Base-by-base conservation (phyloP, 2,888 invertebrate genomes). In the Cephus spinipes region DNA sequence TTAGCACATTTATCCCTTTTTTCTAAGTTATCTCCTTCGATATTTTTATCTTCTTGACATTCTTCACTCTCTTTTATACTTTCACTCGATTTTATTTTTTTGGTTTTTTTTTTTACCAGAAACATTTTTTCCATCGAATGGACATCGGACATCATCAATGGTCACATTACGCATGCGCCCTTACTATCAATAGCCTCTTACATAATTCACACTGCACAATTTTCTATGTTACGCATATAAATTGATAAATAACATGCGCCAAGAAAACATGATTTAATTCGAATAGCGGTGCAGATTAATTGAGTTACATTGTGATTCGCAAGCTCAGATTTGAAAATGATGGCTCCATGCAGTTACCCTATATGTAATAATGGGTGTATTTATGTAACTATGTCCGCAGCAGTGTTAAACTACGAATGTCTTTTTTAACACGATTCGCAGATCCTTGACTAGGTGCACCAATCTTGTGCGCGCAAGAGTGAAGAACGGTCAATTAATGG, bases 401-500 rank as follows among this genome's bases (percentile, higher is more conserved):
- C 55, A 55, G 6, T 1, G 55, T 55, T 55, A 55, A 23, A 6
- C 55, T 55, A 23, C 55, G 23, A 55, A 55, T 55, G 23, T 55
- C 23, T 40, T 40, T 55, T 55, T 4, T 9, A 55, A 55, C 23
- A 23, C 23, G 23, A 55, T 55, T 55, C 55, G 55, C 55, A 55
- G 71, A 80, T 80, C 79, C 71, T 81, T 87, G 87, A 87, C 87
- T 87, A 87, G 87, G 82, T 82, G 79, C 84, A 80, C 83, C 81
- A 81, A 81, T 81, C 82, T 81, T 79, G 79, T 79, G 80, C 78
- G 78, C 78, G 76, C 69, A 55, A 81, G 68, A 81, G 76, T 74
- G 71, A 80, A 78, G 71, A 31, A 30, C 32, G 31, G 69, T 69
- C 69, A 69, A 31, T 55, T 23, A 30, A 71, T 11, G 71, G 30